These are phyloP conservation scores for Steinernema carpocapsae DNA, from an alignment of 2,888 invertebrate genomes.

Conservation along the genomic window DNA sequence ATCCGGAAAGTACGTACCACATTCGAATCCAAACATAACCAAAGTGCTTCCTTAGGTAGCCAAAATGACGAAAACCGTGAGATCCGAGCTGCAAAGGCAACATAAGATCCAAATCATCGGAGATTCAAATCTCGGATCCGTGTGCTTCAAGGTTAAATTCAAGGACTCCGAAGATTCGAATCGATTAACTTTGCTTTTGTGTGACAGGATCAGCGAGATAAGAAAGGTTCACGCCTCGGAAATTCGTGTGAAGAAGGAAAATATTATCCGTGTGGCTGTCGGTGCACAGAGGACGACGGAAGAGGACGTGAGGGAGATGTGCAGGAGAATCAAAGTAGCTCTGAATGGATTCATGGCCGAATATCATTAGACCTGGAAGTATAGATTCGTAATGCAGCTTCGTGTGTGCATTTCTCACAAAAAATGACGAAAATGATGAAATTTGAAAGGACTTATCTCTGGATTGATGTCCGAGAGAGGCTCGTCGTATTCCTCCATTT, in stretches of 20 bases:
- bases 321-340: conserved; percentile 2
- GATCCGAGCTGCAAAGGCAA: neutral
- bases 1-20: conserved; percentile 71
- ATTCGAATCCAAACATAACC: neutral
- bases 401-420: no score
- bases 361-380: neutral
- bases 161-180: neutral
- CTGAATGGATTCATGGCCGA: conserved; percentile 34
- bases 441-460: no score
- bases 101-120: neutral
- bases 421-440: no score
- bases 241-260: neutral
- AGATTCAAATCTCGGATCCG: neutral
- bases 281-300: conserved; percentile 32
- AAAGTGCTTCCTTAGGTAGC: no score
- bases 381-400: no score
- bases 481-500: no score
- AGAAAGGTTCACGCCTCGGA: neutral
- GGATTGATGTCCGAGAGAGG: no score
- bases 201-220: neutral
- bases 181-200: neutral
- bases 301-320: conserved; percentile 38
- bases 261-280: conserved; percentile 39
- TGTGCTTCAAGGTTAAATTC: neutral
- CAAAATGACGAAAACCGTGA: no score